Evolutionary conservation across 2,797 vertebrate species (phyloP).

Genomic region (Garrulus glandarius): DNA sequence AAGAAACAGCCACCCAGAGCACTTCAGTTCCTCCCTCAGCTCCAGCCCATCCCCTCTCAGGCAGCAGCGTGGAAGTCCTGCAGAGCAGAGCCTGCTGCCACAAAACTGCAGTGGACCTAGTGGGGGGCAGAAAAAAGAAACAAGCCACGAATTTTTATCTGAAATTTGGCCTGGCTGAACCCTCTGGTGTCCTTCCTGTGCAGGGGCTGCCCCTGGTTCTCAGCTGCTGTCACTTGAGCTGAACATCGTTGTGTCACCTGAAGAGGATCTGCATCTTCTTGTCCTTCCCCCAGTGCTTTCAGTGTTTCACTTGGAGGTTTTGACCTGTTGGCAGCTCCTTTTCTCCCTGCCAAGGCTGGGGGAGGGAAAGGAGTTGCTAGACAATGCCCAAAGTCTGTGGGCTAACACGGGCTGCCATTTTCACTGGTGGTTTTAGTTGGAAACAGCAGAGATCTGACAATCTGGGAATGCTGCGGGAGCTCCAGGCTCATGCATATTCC

Average conservation of each 20-base stretch:
- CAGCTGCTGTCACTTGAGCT: not conserved
- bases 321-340: not conserved
- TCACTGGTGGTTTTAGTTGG: rapidly evolving
- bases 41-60: not conserved
- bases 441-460: not conserved
- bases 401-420: rapidly evolving
- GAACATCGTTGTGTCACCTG: rapidly evolving
- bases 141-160: rapidly evolving
- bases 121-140: not conserved
- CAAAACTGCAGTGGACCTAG: rapidly evolving
- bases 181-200: not conserved
- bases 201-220: not conserved
- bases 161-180: not conserved
- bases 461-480: not conserved
- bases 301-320: not conserved
- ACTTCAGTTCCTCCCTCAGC: not conserved
- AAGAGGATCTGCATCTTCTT: not conserved
- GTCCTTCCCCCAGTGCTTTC: not conserved
- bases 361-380: not conserved
- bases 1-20: not conserved
- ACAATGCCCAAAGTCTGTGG: not conserved
- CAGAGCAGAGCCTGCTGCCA: not conserved
- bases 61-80: not conserved
- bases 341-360: not conserved
- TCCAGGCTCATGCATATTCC: too few species aligned